Evolutionary conservation across 1,140 invertebrate genomes (phyloP), one percentile per base, ranked within the genome.

Genomic region (Cylas formicarius): DNA sequence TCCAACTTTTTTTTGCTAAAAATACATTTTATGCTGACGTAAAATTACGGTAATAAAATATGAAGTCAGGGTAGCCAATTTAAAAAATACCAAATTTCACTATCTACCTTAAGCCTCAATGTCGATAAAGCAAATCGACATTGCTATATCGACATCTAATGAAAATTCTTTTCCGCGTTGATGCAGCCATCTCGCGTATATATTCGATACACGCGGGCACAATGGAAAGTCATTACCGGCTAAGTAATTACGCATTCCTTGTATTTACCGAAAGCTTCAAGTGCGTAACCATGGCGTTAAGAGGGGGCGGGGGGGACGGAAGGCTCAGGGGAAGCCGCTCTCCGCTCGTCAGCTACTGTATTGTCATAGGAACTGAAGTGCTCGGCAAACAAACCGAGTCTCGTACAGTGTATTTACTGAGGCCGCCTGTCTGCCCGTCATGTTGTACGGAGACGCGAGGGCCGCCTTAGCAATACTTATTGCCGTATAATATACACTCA

Each of bases 341-440:
- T 59, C 63, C 44, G 41, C 36, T 50, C 44, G 38, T 68, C 66
- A 67, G 69, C 61, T 61, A 64, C 66, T 58, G 59, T 72, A 67
- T 72, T 71, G 69, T 63, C 61, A 56, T 61, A 55, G 59, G 61
- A 60, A 61, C 56, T 63, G 43, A 51, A 63, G 61, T 61, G 61
- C 54, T 58, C 28, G 53, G 61, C 57, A 55, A 63, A 63, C 58
- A 63, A 49, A 55, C 28, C 44, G 48, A 39, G 44, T 49, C 53
- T 26, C 32, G 26, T 33, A 55, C 46, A 54, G 58, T 55, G 50
- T 62, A 59, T 62, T 62, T 61, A 48, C 55, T 52, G n/a, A n/a
- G n/a, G n/a, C n/a, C n/a, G n/a, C n/a, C n/a, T 44, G 51, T 45
- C 57, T 50, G 49, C 43, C 44, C 42, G 44, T 44, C 44, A 47